These are phyloP conservation scores for Brotogeris chrysoptera DNA, from an alignment of 2,797 vertebrate genomes.

Conservation along the genomic window DNA sequence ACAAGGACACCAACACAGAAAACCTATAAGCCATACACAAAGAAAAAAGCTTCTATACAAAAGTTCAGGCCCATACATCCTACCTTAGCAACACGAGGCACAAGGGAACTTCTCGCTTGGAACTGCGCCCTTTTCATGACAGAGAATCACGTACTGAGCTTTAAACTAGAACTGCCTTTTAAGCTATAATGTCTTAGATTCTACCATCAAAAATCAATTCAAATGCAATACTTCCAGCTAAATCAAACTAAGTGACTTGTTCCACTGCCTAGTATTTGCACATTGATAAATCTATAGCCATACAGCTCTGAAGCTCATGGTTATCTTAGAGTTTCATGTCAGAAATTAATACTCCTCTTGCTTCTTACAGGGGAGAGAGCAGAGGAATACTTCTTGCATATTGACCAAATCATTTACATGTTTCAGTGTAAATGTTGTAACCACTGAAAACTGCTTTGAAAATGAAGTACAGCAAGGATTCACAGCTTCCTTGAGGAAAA, in stretches of 20 bases:
- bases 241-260: background rate
- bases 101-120: background rate
- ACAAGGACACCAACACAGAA: background rate
- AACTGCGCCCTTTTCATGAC: background rate
- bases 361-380: rapidly evolving
- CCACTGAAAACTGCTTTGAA: background rate
- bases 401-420: background rate
- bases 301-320: background rate
- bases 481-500: background rate
- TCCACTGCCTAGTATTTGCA: background rate
- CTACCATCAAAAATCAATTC: background rate
- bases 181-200: background rate
- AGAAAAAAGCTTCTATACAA: background rate
- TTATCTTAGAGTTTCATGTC: background rate
- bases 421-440: background rate
- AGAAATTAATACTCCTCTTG: background rate
- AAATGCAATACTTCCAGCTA: background rate
- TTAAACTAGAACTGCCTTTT: background rate
- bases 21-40: background rate
- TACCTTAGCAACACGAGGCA: constrained; percentile 5
- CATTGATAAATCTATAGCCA: background rate
- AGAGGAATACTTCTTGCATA: background rate
- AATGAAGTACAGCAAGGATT: background rate
- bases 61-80: background rate
- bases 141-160: background rate